These are phyloP conservation scores for Ormyrus nitidulus DNA, from an alignment of 2,888 invertebrate species.

Conservation along the genomic window DNA sequence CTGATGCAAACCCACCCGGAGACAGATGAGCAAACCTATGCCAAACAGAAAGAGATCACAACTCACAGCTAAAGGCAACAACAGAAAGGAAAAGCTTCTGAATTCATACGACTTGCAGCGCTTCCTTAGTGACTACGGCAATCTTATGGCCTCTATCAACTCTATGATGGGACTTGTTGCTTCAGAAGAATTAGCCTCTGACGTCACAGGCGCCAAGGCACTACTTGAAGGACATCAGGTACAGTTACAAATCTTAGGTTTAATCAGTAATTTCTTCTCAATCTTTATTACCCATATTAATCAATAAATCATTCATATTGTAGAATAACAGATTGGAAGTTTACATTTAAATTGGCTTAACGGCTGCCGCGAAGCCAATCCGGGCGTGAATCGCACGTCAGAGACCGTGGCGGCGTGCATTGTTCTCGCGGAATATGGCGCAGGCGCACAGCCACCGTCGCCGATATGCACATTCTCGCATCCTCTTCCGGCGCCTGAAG, in stretches of 20 bases:
- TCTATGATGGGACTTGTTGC: slow-evolving; percentile 99
- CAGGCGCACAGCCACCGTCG: background rate
- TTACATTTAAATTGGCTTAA: no score
- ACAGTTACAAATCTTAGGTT: no score
- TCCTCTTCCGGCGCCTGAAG: background rate
- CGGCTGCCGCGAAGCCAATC: slow-evolving; percentile 29
- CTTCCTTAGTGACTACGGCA: slow-evolving; percentile 97
- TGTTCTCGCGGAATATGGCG: slow-evolving; percentile 19
- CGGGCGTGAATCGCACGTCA: slow-evolving; percentile 7
- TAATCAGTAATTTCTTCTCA: no score
- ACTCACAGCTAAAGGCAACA: slow-evolving; percentile 95
- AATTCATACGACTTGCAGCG: slow-evolving; percentile 99
- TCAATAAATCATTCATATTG: no score
- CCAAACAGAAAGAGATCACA: slow-evolving; percentile 98
- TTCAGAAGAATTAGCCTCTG: slow-evolving; percentile 97
- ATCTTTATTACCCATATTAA: no score
- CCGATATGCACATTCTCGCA: slow-evolving; percentile 14
- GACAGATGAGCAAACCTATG: slow-evolving; percentile 97
- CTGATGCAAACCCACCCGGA: slow-evolving; percentile 98
- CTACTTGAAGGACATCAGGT: slow-evolving; percentile 91
- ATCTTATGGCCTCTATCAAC: slow-evolving; percentile 98
- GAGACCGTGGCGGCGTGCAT: slow-evolving; percentile 11
- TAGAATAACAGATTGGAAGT: no score
- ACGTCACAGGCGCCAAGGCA: slow-evolving; percentile 99
- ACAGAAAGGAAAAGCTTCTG: slow-evolving; percentile 95